Evolutionary conservation across 2,888 invertebrate species (phyloP), one percentile per base, ranked within the genome.

Genomic region (Coleophora deauratella): DNA sequence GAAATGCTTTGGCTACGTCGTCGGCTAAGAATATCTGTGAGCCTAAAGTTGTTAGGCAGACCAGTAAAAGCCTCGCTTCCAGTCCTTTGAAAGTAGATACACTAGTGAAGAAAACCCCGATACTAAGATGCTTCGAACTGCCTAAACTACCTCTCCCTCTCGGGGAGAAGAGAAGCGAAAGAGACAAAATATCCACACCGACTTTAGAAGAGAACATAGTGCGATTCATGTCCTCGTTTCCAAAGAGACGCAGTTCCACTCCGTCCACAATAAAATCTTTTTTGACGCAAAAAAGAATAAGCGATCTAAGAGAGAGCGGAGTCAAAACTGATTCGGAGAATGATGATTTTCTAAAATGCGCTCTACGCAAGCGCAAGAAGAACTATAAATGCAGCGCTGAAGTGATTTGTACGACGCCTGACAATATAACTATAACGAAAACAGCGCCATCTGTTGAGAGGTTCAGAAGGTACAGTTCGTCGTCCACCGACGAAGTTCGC

Each of bases 381-480:
- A 3, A 47, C 0, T 21, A 21, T 6, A 21, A 21, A 6, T 44
- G 10, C n/a, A 49, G 52, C 0, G 51, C 10, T 4, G 39, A 37
- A 13, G 40, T 15, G 0, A 50, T 82, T 0, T 77, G 77, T 35
- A 66, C 66, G 1, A 73, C 77, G 0, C 72, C 75, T 0, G 74
- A 78, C 3, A 77, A 72, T 60, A 62, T 82, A 4, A 51, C 78
- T 9, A 80, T 84, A 28, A 76, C 73, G 0, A 79, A 77, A 41
- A 84, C 84, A 47, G 77, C 82, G 62, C 84, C 85, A 44, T 84
- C 82, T 62, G 47, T 66, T 2, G 82, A 80, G 47, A 51, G 59
- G 2, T 72, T 78, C 3, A 44, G 71, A 44, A 62, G 55, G 14
- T 72, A 71, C 42, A 72, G 62, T n/a, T 69, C 66, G 4, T 63